phyloP scores from a whole-genome alignment of 2,113 vertebrate species.

The Notechis scutatus region DNA sequence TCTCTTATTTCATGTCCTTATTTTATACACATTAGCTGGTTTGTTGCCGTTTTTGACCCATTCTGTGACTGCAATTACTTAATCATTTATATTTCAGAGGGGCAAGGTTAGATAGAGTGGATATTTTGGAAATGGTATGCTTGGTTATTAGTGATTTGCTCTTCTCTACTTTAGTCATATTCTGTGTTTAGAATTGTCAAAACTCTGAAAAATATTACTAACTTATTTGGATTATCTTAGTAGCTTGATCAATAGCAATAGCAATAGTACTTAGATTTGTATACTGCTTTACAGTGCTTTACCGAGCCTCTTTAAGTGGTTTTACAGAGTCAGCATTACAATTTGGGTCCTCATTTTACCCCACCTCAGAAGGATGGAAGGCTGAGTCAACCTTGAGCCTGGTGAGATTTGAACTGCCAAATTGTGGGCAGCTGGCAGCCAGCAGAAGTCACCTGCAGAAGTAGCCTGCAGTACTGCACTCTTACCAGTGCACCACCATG shows the following conservation, averaged over 20 bases:
- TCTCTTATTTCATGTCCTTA: not conserved
- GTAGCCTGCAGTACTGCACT: too few relatives aligned
- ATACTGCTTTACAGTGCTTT: too few relatives aligned
- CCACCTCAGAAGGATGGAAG: too few relatives aligned
- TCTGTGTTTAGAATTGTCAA: not conserved
- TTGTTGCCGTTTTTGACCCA: conserved; percentile 3
- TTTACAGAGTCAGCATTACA: too few relatives aligned
- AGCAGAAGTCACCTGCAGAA: too few relatives aligned
- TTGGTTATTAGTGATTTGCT: not conserved
- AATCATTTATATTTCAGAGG: not conserved
- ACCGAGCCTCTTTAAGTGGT: too few relatives aligned
- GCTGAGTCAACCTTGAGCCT: too few relatives aligned
- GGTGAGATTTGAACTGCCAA: too few relatives aligned
- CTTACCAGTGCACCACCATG: too few relatives aligned
- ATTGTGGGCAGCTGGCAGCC: too few relatives aligned
- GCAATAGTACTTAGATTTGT: too few relatives aligned
- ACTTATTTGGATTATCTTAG: not conserved
- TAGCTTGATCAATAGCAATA: not conserved
- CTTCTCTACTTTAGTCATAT: not conserved
- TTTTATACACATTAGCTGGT: not conserved
- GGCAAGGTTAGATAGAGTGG: not conserved
- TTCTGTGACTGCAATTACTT: not conserved
- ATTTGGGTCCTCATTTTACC: too few relatives aligned
- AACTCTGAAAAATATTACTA: not conserved
- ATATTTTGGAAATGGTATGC: not conserved